A percentile compares a stretch with the other conserved stretches of the same genome.
Evolutionary conservation across 2,113 vertebrate genomes (phyloP).

Genomic region (Oophaga pumilio): DNA sequence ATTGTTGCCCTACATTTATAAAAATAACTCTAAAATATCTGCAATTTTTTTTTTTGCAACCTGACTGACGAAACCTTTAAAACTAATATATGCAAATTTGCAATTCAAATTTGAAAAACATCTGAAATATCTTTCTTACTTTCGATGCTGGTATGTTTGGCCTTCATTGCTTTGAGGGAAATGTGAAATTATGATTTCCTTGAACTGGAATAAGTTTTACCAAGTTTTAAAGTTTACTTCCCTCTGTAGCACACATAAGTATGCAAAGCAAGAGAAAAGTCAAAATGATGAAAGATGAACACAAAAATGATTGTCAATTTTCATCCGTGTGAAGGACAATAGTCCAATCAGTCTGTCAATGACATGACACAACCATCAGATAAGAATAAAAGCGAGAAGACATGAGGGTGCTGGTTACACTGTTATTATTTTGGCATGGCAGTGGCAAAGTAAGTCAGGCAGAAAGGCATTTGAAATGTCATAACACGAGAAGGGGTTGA

Average conservation of each 20-base stretch:
- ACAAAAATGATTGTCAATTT: not conserved
- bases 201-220: not conserved
- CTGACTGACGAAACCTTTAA: too few species aligned
- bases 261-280: not conserved
- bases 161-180: not conserved
- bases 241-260: not conserved
- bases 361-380: slow-evolving; percentile 40
- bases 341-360: not conserved
- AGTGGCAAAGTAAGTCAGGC: slow-evolving; percentile 28
- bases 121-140: not conserved
- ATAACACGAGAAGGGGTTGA: slow-evolving; percentile 46
- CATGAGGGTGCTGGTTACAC: slow-evolving; percentile 27
- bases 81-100: not conserved
- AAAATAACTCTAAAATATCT: not conserved
- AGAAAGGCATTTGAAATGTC: slow-evolving; percentile 46
- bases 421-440: slow-evolving; percentile 37
- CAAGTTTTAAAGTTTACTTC: not conserved
- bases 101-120: not conserved
- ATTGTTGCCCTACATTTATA: not conserved
- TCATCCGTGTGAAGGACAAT: not conserved
- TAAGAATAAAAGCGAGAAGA: slow-evolving; percentile 14
- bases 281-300: not conserved
- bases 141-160: not conserved
- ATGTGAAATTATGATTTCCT: not conserved
- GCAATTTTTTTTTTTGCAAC: not conserved